Percentiles rank a stretch among this genome's conserved stretches.
Evolutionary conservation across 2,888 invertebrate species (phyloP).

Genomic region (Nasonovia ribisnigri): DNA sequence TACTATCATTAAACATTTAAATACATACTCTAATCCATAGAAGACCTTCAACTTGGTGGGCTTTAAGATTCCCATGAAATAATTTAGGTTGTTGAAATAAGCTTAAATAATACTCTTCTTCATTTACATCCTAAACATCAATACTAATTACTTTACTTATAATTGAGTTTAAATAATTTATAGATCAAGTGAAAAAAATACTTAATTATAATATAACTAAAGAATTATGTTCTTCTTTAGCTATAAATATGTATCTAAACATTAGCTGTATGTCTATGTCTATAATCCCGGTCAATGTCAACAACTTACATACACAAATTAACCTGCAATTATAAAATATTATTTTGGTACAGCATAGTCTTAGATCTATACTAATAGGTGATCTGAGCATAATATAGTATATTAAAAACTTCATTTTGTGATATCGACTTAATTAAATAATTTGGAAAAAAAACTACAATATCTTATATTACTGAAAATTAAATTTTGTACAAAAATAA

Average conservation of each 20-base stretch:
- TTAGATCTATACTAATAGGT: no score
- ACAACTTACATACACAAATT: no score
- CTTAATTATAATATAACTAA: neutral
- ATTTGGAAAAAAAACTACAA: no score
- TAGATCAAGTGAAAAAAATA: neutral
- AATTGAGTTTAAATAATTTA: neutral
- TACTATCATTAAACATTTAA: neutral
- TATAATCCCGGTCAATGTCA: no score
- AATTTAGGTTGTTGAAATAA: slow-evolving; percentile 59
- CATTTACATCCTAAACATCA: slow-evolving; percentile 12
- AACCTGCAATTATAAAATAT: no score
- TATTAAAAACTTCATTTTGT: no score
- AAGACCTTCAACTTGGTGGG: slow-evolving; percentile 57
- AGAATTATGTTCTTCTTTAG: neutral
- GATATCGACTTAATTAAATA: no score
- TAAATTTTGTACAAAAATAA: no score
- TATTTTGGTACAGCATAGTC: no score
- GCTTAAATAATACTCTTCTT: slow-evolving; percentile 49
- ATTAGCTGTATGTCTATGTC: no score
- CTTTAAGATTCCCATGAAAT: slow-evolving; percentile 47
- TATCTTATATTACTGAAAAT: no score
- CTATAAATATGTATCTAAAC: neutral
- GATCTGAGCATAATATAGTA: no score
- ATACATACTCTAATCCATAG: slow-evolving; percentile 58
- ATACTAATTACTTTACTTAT: neutral